Evolutionary conservation across 1,140 invertebrate species (phyloP).

Genomic region (Drosophila teissieri): DNA sequence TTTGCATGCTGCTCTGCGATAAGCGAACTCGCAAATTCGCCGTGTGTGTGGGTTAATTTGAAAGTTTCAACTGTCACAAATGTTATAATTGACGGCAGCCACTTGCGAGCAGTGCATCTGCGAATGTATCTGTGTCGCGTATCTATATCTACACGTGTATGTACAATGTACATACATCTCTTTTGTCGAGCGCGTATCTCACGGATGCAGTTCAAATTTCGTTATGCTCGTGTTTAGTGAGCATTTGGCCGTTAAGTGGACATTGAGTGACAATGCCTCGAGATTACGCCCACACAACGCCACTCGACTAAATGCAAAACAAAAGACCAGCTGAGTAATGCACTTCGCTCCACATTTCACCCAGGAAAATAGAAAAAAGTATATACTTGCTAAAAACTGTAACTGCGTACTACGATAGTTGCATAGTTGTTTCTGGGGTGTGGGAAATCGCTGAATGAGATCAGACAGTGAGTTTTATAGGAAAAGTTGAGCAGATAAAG

Average conservation of each 20-base stretch:
- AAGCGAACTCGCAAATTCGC: constrained; percentile 16
- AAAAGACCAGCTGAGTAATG: constrained; percentile 48
- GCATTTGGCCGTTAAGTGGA: constrained; percentile 62
- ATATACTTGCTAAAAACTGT: constrained; percentile 29
- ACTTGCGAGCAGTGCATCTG: constrained; percentile 34
- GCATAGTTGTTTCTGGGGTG: constrained; percentile 12
- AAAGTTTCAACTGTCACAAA: constrained; percentile 68
- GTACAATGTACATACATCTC: background rate
- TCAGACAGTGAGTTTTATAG: constrained; percentile 21
- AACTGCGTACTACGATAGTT: constrained; percentile 35
- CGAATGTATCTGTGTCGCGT: constrained; percentile 9
- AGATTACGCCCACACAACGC: constrained; percentile 60
- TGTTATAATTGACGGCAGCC: constrained; percentile 64
- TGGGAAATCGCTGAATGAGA: constrained; percentile 29
- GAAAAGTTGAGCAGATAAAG: constrained; percentile 20
- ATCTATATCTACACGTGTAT: constrained; percentile 1
- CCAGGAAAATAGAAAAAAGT: constrained; percentile 7
- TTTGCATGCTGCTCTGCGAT: constrained; percentile 16
- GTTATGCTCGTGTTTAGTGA: constrained; percentile 46
- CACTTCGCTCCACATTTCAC: constrained; percentile 39
- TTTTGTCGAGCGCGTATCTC: constrained; percentile 34
- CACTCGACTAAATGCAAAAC: constrained; percentile 49
- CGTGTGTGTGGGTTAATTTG: constrained; percentile 66
- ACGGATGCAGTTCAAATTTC: constrained; percentile 58
- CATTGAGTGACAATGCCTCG: constrained; percentile 70